Conservation (phyloP, 1,140 invertebrate genomes). For the Glossosoma conforme region DNA sequence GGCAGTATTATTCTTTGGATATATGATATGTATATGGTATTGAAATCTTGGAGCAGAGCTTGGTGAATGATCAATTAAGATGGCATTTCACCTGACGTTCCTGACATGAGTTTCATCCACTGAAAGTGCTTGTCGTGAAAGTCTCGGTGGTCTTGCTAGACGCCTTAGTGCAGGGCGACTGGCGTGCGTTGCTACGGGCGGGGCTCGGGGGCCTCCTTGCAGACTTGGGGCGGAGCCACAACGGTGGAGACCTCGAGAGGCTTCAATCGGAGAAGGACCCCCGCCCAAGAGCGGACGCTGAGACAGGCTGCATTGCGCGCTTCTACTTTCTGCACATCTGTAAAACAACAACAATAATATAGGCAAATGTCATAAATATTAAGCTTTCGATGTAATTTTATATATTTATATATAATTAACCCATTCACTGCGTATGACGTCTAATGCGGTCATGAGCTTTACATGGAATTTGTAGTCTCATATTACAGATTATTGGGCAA, state of each 20-base stretch:
- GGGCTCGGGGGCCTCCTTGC: constrained; percentile 36
- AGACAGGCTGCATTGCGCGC: constrained; percentile 8
- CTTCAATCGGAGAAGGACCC: constrained; percentile 36
- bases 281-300: constrained; percentile 13
- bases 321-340: constrained; percentile 9
- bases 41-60: too few relatives aligned
- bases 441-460: too few relatives aligned
- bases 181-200: constrained; percentile 46
- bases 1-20: too few relatives aligned
- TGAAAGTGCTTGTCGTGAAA: constrained; percentile 60
- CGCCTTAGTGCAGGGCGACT: constrained; percentile 54
- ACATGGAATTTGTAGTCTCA: too few relatives aligned
- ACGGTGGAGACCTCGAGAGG: constrained; percentile 36
- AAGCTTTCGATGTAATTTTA: too few relatives aligned
- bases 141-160: constrained; percentile 47
- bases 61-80: too few relatives aligned
- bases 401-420: too few relatives aligned
- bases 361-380: not conserved
- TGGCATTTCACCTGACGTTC: constrained; percentile 21
- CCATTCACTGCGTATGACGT: too few relatives aligned
- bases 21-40: too few relatives aligned
- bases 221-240: constrained; percentile 44
- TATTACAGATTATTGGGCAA: too few relatives aligned
- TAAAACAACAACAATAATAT: constrained; percentile 5
- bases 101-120: constrained; percentile 56